Percentiles rank a stretch among this genome's conserved stretches.
These are phyloP conservation scores for Hycleus phaleratus DNA, from an alignment of 1,140 invertebrate genomes.

Conservation along the genomic window DNA sequence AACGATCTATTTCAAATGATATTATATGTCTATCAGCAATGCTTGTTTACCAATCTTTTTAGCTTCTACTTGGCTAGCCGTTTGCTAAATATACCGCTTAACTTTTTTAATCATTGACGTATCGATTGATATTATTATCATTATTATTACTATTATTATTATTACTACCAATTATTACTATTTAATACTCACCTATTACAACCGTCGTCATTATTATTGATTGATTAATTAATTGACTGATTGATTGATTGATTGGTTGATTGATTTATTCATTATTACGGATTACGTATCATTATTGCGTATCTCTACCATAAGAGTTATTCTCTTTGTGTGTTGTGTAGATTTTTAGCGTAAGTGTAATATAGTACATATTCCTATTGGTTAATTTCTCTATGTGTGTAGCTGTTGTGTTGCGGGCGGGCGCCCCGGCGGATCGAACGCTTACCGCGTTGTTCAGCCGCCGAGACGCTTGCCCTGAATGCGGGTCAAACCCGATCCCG, in stretches of 20 bases:
- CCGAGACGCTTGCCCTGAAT: constrained; percentile 23
- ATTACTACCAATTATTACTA: constrained; percentile 1
- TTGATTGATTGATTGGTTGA: neutral
- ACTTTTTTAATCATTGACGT: constrained; percentile 21
- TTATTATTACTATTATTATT: constrained; percentile 23
- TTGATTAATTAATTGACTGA: constrained; percentile 13
- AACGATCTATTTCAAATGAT: constrained; percentile 42
- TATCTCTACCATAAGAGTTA: constrained; percentile 38
- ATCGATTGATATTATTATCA: constrained; percentile 22
- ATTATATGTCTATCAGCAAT: constrained; percentile 39
- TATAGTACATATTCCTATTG: constrained; percentile 41
- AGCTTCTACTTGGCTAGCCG: constrained; percentile 39
- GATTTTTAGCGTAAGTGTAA: constrained; percentile 42
- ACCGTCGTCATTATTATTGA: constrained; percentile 27
- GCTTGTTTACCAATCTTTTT: constrained; percentile 39
- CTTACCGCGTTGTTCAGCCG: constrained; percentile 4
- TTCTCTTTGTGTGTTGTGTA: constrained; percentile 44
- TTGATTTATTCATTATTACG: too few species aligned
- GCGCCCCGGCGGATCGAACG: constrained; percentile 19
- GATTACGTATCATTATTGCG: constrained; percentile 18
- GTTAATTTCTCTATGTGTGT: constrained; percentile 42
- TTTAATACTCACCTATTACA: too few species aligned
- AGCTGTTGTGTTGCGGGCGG: constrained; percentile 40
- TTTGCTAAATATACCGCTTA: constrained; percentile 30
- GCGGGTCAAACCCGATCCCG: constrained; percentile 26